phyloP scores from a whole-genome alignment of 1,140 invertebrate species.

The Protaetia brevitarsis region DNA sequence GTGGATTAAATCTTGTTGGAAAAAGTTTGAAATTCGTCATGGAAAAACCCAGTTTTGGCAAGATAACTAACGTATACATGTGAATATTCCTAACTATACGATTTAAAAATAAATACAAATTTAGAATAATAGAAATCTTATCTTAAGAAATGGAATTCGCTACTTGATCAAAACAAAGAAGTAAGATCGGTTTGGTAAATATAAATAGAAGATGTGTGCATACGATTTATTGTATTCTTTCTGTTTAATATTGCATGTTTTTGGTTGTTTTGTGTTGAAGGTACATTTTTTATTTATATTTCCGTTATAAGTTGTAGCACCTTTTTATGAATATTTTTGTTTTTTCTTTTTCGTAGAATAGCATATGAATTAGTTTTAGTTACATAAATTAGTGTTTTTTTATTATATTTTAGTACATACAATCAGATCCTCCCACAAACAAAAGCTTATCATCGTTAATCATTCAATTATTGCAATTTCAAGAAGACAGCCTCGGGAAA shows the following conservation, averaged over 20 bases:
- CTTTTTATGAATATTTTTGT: background rate
- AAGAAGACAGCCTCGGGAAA: slow-evolving; percentile 94
- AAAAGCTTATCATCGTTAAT: slow-evolving; percentile 82
- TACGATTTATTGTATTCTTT: background rate
- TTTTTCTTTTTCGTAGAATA: background rate
- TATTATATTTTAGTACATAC: slow-evolving; percentile 66
- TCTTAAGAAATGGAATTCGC: background rate
- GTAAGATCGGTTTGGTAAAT: slow-evolving; percentile 18
- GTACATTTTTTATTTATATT: slow-evolving; percentile 16
- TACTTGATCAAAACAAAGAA: background rate
- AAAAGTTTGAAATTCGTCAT: too few relatives aligned
- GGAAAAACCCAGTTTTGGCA: too few relatives aligned
- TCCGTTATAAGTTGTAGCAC: background rate
- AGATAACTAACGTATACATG: too few relatives aligned
- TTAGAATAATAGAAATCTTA: background rate
- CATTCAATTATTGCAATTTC: slow-evolving; percentile 90
- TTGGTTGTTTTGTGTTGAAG: slow-evolving; percentile 2
- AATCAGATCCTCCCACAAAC: slow-evolving; percentile 90
- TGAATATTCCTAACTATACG: too few relatives aligned
- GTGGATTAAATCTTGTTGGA: too few relatives aligned
- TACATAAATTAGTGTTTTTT: slow-evolving; percentile 15
- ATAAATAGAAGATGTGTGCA: slow-evolving; percentile 14
- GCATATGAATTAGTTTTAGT: background rate
- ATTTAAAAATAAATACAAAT: slow-evolving; percentile 12
- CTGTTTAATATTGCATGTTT: slow-evolving; percentile 3